phyloP scores from a whole-genome alignment of 2,113 vertebrate species.

The Embiotoca jacksoni region DNA sequence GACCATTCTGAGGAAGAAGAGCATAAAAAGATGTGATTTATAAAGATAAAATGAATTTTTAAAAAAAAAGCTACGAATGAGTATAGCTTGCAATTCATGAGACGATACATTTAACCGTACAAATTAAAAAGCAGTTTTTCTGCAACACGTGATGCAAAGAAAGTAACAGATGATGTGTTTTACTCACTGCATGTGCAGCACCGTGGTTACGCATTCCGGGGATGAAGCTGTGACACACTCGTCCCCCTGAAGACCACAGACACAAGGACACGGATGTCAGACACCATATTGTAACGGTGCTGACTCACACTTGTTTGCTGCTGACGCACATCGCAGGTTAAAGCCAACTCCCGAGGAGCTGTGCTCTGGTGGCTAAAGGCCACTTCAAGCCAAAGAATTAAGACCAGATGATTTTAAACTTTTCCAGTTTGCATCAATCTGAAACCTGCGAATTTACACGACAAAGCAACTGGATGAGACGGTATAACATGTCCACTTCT shows the following conservation, averaged over 20 bases:
- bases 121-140: neutral
- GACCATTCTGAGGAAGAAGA: slow-evolving; percentile 80
- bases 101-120: too few relatives aligned
- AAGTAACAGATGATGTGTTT: neutral
- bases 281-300: slow-evolving; percentile 20
- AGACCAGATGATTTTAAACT: too few relatives aligned
- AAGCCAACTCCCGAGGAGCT: neutral
- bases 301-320: slow-evolving; percentile 36
- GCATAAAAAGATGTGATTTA: neutral
- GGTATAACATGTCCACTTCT: too few relatives aligned
- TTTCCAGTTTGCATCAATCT: too few relatives aligned
- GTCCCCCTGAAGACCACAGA: slow-evolving; percentile 77
- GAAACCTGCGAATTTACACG: too few relatives aligned
- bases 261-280: slow-evolving; percentile 55
- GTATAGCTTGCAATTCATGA: too few relatives aligned
- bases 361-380: neutral
- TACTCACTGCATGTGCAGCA: slow-evolving; percentile 78
- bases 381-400: neutral
- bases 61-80: too few relatives aligned
- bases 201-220: slow-evolving; percentile 82
- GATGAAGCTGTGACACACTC: slow-evolving; percentile 85
- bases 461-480: too few relatives aligned
- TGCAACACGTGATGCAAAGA: neutral
- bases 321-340: slow-evolving; percentile 19
- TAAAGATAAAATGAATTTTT: neutral